These are phyloP conservation scores for Brachionus rubens DNA, from an alignment of 1,140 invertebrate species.

Conservation along the genomic window DNA sequence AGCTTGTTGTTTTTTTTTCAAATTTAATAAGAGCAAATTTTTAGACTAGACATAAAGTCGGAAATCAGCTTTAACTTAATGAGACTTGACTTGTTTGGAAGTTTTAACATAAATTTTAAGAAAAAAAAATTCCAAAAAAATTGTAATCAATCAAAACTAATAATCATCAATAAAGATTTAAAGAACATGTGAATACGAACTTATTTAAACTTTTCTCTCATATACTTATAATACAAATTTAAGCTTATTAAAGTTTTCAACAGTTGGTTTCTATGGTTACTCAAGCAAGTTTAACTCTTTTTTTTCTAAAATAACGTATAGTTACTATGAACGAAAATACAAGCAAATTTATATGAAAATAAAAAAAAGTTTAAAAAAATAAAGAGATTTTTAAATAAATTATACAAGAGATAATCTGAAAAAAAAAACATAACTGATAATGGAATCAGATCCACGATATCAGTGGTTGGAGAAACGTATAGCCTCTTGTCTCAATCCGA, in stretches of 20 bases:
- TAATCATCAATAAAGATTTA: too few relatives aligned
- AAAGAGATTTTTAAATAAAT: neutral
- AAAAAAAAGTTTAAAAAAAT: neutral
- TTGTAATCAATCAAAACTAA: too few relatives aligned
- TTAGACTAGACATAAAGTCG: too few relatives aligned
- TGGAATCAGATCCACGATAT: conserved; percentile 54
- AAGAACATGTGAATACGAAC: too few relatives aligned
- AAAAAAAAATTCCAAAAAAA: too few relatives aligned
- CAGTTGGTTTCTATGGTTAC: conserved; percentile 14
- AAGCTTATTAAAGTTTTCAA: conserved; percentile 18
- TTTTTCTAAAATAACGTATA: conserved; percentile 32
- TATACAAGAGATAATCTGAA: neutral
- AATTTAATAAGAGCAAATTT: too few relatives aligned
- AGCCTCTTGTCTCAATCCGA: conserved; percentile 55
- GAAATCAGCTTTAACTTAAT: too few relatives aligned
- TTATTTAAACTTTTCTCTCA: too few relatives aligned
- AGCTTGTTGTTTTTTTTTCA: too few relatives aligned
- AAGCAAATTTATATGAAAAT: neutral
- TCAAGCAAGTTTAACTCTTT: conserved; percentile 6
- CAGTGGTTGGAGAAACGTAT: conserved; percentile 58
- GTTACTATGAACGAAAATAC: conserved; percentile 16
- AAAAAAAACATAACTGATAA: neutral
- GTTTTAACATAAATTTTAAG: too few relatives aligned
- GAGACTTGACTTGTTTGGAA: too few relatives aligned
- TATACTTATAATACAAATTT: too few relatives aligned